These are phyloP conservation scores for Aleiodes testaceus DNA, from an alignment of 2,888 invertebrate species.

Conservation along the genomic window DNA sequence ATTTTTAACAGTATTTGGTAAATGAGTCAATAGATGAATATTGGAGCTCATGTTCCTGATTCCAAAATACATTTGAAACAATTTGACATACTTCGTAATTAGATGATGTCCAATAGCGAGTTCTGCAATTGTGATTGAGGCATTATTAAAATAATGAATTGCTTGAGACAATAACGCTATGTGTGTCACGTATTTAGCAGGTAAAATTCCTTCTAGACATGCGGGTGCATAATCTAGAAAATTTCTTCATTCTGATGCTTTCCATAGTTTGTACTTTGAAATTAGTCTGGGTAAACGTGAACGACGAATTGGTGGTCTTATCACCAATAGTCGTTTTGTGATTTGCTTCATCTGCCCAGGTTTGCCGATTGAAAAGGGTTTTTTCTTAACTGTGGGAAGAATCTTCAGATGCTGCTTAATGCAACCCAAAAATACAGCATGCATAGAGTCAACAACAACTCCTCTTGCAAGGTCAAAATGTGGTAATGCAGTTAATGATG, in stretches of 20 bases:
- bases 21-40: neutral
- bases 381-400: neutral
- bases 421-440: slow-evolving; percentile 37
- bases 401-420: slow-evolving; percentile 32
- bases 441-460: slow-evolving; percentile 40
- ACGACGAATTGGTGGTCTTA: neutral
- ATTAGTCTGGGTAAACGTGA: neutral
- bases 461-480: slow-evolving; percentile 38
- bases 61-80: neutral
- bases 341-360: too few species aligned
- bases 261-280: neutral
- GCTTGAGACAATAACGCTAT: neutral
- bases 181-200: neutral
- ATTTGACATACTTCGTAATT: neutral
- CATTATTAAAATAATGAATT: neutral
- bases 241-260: neutral
- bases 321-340: neutral
- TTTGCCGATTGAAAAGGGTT: slow-evolving; percentile 35
- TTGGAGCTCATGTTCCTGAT: neutral
- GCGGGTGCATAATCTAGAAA: neutral
- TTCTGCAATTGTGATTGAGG: neutral
- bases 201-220: neutral
- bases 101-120: neutral
- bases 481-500: too few species aligned
- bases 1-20: neutral